Percentiles rank a stretch among this genome's conserved stretches.
These are phyloP conservation scores for Himantopus leucocephalus DNA, from an alignment of 2,113 vertebrate species.

Conservation along the genomic window DNA sequence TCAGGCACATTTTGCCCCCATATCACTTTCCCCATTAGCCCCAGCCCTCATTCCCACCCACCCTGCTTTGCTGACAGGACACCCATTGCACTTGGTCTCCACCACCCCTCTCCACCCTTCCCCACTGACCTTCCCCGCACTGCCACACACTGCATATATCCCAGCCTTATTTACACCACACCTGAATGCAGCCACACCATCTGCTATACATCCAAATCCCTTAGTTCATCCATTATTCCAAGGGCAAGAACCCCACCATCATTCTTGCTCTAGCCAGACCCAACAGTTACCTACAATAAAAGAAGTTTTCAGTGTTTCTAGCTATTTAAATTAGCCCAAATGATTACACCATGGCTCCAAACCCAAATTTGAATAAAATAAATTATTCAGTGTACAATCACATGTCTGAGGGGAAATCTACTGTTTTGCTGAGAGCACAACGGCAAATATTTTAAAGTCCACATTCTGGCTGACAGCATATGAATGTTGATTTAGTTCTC, in stretches of 20 bases:
- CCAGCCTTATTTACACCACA: conserved; percentile 78
- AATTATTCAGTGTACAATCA: not conserved
- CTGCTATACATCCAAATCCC: conserved; percentile 76
- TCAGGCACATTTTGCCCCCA: conserved; percentile 78
- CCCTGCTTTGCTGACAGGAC: conserved; percentile 74
- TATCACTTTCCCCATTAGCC: conserved; percentile 70
- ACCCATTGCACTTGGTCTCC: conserved; percentile 72
- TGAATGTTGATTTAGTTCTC: conserved; percentile 3
- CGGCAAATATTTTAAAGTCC: not conserved
- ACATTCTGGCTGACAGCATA: not conserved
- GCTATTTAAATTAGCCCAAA: conserved; percentile 56
- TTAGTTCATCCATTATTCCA: conserved; percentile 78
- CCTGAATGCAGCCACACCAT: conserved; percentile 66
- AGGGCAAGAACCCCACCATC: conserved; percentile 77
- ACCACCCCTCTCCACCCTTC: conserved; percentile 73
- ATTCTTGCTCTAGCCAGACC: conserved; percentile 69
- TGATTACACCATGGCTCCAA: not conserved
- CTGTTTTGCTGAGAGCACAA: not conserved
- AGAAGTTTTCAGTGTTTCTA: conserved; percentile 67
- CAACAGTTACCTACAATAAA: conserved; percentile 59
- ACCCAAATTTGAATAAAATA: not conserved
- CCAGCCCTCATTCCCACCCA: conserved; percentile 77
- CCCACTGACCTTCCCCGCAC: conserved; percentile 75
- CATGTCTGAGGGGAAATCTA: not conserved
- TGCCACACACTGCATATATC: conserved; percentile 72